Evolutionary conservation across 2,113 vertebrate genomes (phyloP), one percentile per base, ranked within the genome.

Genomic region (Syngnathus typhle): DNA sequence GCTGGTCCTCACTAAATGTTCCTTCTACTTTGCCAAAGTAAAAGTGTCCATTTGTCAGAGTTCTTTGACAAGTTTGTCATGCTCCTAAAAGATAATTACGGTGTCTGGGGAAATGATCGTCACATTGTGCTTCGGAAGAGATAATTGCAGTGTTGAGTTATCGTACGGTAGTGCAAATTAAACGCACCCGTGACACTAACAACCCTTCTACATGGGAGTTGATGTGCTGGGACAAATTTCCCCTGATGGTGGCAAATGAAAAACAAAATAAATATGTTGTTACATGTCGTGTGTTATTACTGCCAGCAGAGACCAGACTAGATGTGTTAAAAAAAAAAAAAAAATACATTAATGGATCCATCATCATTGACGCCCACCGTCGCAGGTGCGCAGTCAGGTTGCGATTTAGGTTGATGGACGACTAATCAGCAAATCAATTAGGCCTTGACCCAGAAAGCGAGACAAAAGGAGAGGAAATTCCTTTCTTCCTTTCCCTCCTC

Each of bases 381-480:
- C 64, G 60, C 87, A 89, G 84, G 87, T 89, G 83, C 78, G 72
- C 85, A 85, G 88, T 91, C 84, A 89, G 81, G 79, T 91, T 88
- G 87, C 88, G 86, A 86, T 86, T 81, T 78, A 90, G 91, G 89
- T 91, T 82, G 88, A 92, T 81, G 88, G 88, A 90, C 88, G 88
- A 91, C 89, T 94, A 92, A 93, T 92, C 91, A 91, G 85, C 88
- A 86, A 92, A 93, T 93, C 92, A 94, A 94, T 95, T 94, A 94
- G 91, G 91, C 91, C 90, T 75, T 93, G 94, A 96, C 94, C 95
- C 92, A 94, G 93, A 96, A 95, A 94, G 91, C 83, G 89, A 92
- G 89, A 92, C 89, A 92, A 91, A 93, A 87, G 88, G 83, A 89
- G 72, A 67, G 67, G 75, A 58, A 58, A 78, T 68, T 68, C 44